These are phyloP conservation scores for Muscicapa adusta DNA, from an alignment of 2,113 vertebrate species.

Conservation along the genomic window DNA sequence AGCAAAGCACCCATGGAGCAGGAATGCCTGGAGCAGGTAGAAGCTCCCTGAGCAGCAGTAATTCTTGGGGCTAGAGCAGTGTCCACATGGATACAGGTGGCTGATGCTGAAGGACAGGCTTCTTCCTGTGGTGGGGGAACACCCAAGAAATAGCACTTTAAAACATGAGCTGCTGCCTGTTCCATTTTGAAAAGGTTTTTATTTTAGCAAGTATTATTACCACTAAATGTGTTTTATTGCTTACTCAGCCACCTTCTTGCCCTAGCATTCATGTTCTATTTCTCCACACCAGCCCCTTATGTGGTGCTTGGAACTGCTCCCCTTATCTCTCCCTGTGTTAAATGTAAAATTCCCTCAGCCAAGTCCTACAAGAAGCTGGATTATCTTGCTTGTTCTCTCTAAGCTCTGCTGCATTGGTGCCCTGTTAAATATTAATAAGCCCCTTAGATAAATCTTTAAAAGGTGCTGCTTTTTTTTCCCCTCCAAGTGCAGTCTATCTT, in stretches of 20 bases:
- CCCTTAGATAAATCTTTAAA: conserved; percentile 4
- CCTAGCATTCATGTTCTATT: not conserved
- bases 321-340: not conserved
- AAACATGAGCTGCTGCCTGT: not conserved
- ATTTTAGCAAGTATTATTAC: not conserved
- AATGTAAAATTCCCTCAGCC: not conserved
- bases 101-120: not conserved
- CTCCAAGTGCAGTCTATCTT: not conserved
- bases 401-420: not conserved
- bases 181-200: not conserved
- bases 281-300: not conserved
- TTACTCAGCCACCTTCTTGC: not conserved
- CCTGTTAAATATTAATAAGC: conserved; percentile 43
- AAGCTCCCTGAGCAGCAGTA: not conserved
- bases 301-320: not conserved
- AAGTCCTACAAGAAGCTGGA: conserved; percentile 3
- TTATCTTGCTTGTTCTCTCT: not conserved
- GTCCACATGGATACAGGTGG: not conserved
- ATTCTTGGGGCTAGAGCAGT: not conserved
- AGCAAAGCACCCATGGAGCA: not conserved
- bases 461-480: not conserved
- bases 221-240: not conserved
- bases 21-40: not conserved
- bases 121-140: not conserved
- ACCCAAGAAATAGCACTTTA: not conserved